Percentiles rank a stretch among this genome's conserved stretches.
Conservation (phyloP, 2,113 vertebrate species). For the Corvus cornix region DNA sequence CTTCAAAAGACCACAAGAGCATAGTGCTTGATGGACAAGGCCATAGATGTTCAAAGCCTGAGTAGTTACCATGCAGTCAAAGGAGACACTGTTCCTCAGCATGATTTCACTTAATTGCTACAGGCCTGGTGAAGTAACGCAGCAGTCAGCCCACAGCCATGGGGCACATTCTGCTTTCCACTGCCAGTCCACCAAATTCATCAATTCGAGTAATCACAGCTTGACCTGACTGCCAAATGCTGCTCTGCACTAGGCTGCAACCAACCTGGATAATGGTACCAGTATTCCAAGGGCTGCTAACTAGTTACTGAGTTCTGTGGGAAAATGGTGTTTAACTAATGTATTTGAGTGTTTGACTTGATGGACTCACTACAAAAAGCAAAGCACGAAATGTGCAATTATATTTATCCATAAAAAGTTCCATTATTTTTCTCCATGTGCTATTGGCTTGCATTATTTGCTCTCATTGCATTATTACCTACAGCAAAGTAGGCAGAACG, state of each 20-base stretch:
- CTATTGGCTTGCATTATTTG: neutral
- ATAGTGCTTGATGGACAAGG: neutral
- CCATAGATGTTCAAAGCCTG: neutral
- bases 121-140: neutral
- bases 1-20: neutral
- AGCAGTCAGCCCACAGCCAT: neutral
- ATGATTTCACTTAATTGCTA: neutral
- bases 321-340: neutral
- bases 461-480: neutral
- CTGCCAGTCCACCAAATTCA: neutral
- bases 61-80: neutral
- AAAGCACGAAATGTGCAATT: conserved; percentile 14
- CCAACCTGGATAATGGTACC: neutral
- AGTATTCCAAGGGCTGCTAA: neutral
- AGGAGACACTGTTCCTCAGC: neutral
- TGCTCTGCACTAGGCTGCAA: accelerated
- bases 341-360: neutral
- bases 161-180: neutral
- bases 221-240: neutral
- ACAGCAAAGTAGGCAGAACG: neutral
- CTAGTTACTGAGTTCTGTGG: neutral
- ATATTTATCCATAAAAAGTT: neutral
- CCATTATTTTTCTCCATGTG: neutral
- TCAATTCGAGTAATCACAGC: neutral
- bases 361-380: neutral